These are phyloP conservation scores for Rachycentron canadum DNA, from an alignment of 2,797 vertebrate genomes.

Conservation along the genomic window DNA sequence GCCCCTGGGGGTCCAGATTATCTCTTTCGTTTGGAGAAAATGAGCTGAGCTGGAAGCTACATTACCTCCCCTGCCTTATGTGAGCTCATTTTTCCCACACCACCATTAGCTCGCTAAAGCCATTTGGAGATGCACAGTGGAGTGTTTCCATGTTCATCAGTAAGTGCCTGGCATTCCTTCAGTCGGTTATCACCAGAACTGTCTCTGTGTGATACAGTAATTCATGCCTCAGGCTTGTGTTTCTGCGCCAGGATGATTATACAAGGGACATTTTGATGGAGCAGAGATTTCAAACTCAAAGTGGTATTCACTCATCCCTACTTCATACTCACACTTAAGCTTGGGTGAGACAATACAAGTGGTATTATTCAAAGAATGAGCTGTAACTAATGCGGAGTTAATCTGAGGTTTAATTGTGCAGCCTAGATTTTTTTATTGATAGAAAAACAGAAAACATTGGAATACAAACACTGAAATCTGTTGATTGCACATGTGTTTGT, in stretches of 20 bases:
- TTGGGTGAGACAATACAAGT: background rate
- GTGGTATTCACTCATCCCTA: slow-evolving; percentile 34
- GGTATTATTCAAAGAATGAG: slow-evolving; percentile 7
- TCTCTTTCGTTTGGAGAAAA: slow-evolving; percentile 81
- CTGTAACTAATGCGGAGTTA: background rate
- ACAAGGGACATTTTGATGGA: slow-evolving; percentile 58
- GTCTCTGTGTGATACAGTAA: slow-evolving; percentile 66
- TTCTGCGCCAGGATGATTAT: slow-evolving; percentile 49
- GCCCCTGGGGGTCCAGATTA: slow-evolving; percentile 80
- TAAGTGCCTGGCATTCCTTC: slow-evolving; percentile 77
- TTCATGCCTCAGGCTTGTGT: slow-evolving; percentile 62
- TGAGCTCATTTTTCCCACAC: slow-evolving; percentile 73
- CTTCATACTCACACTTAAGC: slow-evolving; percentile 36
- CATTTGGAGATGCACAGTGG: slow-evolving; percentile 80
- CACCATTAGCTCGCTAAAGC: slow-evolving; percentile 74
- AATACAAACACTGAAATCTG: background rate
- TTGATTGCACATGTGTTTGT: background rate
- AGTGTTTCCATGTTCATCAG: slow-evolving; percentile 78
- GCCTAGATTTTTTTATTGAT: background rate
- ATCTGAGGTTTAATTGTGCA: background rate
- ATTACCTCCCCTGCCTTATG: slow-evolving; percentile 77
- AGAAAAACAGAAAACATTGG: background rate
- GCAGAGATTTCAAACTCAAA: slow-evolving; percentile 43
- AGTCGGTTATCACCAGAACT: slow-evolving; percentile 79
- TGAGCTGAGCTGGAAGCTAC: slow-evolving; percentile 79